phyloP scores from a whole-genome alignment of 92 coral and sea anemone genomes.

The Actinernus sp. region DNA sequence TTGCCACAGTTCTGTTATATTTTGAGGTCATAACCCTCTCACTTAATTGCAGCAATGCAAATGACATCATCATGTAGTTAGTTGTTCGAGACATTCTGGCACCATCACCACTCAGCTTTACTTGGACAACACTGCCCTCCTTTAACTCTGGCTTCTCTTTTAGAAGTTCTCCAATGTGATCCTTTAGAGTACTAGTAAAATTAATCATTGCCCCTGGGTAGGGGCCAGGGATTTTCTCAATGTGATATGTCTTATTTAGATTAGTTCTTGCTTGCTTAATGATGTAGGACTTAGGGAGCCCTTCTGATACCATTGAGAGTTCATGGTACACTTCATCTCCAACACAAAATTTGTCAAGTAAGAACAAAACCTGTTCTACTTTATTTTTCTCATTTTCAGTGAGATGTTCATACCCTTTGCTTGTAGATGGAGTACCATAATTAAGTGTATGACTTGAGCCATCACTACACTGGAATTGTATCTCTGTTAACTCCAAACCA shows the following conservation, averaged over 20 bases:
- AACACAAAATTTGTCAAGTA: slow-evolving; percentile 54
- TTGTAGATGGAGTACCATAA: slow-evolving; percentile 11
- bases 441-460: slow-evolving; percentile 5
- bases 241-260: slow-evolving; percentile 31
- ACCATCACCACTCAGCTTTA: slow-evolving; percentile 61
- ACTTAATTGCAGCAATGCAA: neutral
- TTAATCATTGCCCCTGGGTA: slow-evolving; percentile 39
- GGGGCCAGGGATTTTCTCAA: slow-evolving; percentile 28
- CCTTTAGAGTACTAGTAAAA: slow-evolving; percentile 39
- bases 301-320: slow-evolving; percentile 29
- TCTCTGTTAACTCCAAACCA: slow-evolving; percentile 59
- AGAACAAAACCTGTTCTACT: slow-evolving; percentile 29
- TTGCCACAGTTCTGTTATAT: neutral
- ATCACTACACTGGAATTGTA: slow-evolving; percentile 41
- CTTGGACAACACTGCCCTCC: neutral
- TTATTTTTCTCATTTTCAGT: neutral
- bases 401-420: slow-evolving; percentile 22
- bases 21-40: neutral
- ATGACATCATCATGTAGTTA: neutral
- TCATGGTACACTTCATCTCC: slow-evolving; percentile 60
- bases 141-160: slow-evolving; percentile 12
- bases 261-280: slow-evolving; percentile 45
- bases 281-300: slow-evolving; percentile 57
- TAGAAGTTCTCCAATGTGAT: slow-evolving; percentile 22
- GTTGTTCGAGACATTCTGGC: slow-evolving; percentile 24